Percentiles rank a stretch among this genome's conserved stretches.
Evolutionary conservation across 2,888 invertebrate species (phyloP).

Genomic region (Antheraea assamensis): DNA sequence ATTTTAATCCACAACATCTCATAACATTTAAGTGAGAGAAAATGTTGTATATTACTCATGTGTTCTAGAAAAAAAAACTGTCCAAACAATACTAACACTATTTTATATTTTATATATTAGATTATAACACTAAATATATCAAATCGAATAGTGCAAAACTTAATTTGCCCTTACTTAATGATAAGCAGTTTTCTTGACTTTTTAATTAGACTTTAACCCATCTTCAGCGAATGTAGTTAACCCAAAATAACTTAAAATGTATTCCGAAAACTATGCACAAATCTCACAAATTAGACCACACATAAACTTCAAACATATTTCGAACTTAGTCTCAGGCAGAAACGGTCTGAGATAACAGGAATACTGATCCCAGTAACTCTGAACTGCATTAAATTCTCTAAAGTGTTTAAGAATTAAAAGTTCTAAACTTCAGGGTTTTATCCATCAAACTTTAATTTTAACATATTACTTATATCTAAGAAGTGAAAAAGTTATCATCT

Average conservation of each 20-base stretch:
- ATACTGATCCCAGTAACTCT: neutral
- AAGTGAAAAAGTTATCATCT: neutral
- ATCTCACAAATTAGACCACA: neutral
- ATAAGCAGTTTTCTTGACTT: neutral
- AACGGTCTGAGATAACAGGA: neutral
- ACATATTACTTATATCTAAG: neutral
- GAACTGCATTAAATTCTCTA: neutral
- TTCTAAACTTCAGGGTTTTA: neutral
- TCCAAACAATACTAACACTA: no score
- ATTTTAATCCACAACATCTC: no score
- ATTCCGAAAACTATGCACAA: neutral
- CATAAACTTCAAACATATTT: constrained; percentile 1
- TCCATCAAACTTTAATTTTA: neutral
- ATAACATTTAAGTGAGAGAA: no score
- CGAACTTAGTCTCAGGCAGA: constrained; percentile 10
- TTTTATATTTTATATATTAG: no score
- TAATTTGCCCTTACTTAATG: neutral
- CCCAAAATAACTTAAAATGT: neutral
- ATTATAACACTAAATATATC: neutral
- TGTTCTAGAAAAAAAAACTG: no score
- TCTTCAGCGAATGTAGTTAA: no score
- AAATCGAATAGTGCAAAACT: neutral
- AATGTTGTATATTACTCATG: no score
- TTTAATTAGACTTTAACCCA: neutral
- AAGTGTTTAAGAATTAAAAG: neutral